phyloP scores from a whole-genome alignment of 1,140 invertebrate genomes.

The Macrostomum lignano region DNA sequence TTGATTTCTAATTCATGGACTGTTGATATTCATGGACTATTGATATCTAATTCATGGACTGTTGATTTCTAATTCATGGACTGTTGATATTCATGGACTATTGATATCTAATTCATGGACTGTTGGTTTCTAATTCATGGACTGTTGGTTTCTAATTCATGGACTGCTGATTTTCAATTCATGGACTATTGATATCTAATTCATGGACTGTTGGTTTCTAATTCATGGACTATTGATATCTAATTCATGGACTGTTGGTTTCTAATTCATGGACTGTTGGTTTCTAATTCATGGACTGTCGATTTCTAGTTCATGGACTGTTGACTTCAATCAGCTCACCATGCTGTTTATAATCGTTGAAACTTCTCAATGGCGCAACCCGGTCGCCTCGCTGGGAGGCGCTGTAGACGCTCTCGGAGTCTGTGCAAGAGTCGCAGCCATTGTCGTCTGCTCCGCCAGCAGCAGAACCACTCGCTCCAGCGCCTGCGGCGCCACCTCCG shows the following conservation, averaged over 20 bases:
- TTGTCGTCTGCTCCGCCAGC: too few relatives aligned
- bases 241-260: background rate
- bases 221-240: background rate
- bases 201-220: background rate
- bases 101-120: too few relatives aligned
- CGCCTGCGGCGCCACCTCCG: background rate
- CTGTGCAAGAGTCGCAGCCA: constrained; percentile 38
- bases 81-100: too few relatives aligned
- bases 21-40: background rate
- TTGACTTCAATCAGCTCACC: background rate
- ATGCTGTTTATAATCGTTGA: constrained; percentile 4
- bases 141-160: too few relatives aligned
- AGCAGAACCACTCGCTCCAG: background rate
- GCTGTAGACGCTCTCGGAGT: constrained; percentile 61
- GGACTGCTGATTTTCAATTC: background rate
- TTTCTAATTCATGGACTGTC: background rate
- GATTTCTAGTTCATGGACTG: background rate
- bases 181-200: background rate
- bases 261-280: background rate
- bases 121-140: too few relatives aligned
- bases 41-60: too few relatives aligned
- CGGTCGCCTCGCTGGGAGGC: constrained; percentile 34
- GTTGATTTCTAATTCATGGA: too few relatives aligned
- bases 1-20: too few relatives aligned
- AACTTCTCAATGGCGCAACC: constrained; percentile 3